phyloP scores from a whole-genome alignment of 2,113 vertebrate species.

The Coryphaenoides rupestris region DNA sequence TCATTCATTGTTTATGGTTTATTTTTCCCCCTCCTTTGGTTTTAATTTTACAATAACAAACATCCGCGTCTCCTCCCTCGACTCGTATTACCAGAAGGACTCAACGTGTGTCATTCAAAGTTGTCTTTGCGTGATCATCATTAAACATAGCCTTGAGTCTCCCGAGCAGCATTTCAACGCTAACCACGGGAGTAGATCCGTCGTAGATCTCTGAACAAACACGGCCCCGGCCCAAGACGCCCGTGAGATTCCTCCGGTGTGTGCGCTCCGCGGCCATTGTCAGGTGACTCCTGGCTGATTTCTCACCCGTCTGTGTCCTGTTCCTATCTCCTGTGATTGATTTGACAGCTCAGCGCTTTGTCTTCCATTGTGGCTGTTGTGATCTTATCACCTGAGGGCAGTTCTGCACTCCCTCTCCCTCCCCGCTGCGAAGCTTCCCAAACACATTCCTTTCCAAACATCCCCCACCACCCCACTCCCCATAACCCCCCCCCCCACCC shows the following conservation, averaged over 20 bases:
- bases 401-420: constrained; percentile 57
- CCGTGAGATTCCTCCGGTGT: constrained; percentile 45
- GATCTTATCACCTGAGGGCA: constrained; percentile 71
- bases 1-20: too few species aligned
- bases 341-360: constrained; percentile 65
- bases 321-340: constrained; percentile 65
- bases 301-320: constrained; percentile 38
- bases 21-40: too few species aligned
- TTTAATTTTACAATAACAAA: too few species aligned
- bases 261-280: constrained; percentile 29
- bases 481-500: constrained; percentile 49
- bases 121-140: too few species aligned
- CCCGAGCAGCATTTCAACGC: not conserved
- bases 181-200: constrained; percentile 8
- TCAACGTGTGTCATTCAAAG: too few species aligned
- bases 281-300: constrained; percentile 54
- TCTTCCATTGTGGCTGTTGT: constrained; percentile 63
- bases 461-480: constrained; percentile 44
- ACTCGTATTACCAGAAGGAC: too few species aligned
- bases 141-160: not conserved
- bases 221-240: constrained; percentile 24
- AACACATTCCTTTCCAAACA: constrained; percentile 63
- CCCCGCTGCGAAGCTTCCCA: constrained; percentile 48
- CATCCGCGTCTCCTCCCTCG: too few species aligned
- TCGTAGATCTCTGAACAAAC: constrained; percentile 5